Evolutionary conservation across 2,888 invertebrate species (phyloP).

Genomic region (Ptychoptera contaminata): DNA sequence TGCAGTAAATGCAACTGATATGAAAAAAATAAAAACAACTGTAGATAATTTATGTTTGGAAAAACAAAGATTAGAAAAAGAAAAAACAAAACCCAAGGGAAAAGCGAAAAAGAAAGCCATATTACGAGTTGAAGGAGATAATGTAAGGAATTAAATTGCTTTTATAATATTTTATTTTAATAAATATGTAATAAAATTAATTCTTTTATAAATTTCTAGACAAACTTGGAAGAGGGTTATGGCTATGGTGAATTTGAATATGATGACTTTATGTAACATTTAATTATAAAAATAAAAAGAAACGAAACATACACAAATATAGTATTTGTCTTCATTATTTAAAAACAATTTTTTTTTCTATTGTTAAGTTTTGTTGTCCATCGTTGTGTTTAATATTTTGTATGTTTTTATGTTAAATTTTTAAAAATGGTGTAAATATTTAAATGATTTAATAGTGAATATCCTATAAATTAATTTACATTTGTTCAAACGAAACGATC

Average conservation of each 20-base stretch:
- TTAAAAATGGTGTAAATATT: too few species aligned
- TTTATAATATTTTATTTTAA: constrained; percentile 4
- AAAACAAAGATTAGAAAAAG: constrained; percentile 76
- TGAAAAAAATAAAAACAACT: constrained; percentile 71
- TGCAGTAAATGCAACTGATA: constrained; percentile 58
- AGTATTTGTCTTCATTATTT: too few species aligned
- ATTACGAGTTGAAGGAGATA: constrained; percentile 54
- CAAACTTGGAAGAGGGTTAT: constrained; percentile 46
- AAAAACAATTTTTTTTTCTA: too few species aligned
- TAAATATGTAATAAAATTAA: constrained; percentile 2
- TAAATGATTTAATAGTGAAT: too few species aligned
- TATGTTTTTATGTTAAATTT: too few species aligned
- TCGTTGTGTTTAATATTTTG: too few species aligned
- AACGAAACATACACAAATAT: too few species aligned
- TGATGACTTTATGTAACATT: constrained; percentile 63
- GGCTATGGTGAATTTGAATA: constrained; percentile 51
- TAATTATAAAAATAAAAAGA: constrained; percentile 6
- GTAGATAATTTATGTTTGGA: constrained; percentile 75
- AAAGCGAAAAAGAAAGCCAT: constrained; percentile 70
- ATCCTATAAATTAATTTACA: too few species aligned
- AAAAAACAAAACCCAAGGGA: constrained; percentile 52
- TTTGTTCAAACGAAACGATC: too few species aligned
- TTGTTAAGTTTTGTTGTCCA: too few species aligned
- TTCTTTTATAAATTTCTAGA: constrained; percentile 31
- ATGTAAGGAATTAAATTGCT: constrained; percentile 40